Conservation (phyloP, 2,113 vertebrate genomes). For the Dipodomys ordii region DNA sequence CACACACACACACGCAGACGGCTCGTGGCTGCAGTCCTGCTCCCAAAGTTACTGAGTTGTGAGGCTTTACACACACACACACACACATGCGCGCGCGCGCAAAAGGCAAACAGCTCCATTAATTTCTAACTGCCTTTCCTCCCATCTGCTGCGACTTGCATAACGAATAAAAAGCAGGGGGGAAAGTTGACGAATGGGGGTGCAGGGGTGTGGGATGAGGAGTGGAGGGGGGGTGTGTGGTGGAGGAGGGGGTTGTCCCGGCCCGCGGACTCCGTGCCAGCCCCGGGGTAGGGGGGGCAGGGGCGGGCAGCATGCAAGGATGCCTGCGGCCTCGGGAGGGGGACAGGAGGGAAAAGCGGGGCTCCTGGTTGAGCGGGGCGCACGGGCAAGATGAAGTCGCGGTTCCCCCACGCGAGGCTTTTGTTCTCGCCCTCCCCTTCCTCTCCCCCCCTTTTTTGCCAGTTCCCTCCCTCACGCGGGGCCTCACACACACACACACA, state of each 20-base stretch:
- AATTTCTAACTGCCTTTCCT: slow-evolving; percentile 81
- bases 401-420: slow-evolving; percentile 51
- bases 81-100: neutral
- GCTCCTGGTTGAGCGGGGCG: neutral
- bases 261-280: neutral
- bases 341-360: neutral
- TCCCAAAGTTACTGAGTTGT: slow-evolving; percentile 76
- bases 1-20: neutral
- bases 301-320: neutral
- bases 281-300: neutral
- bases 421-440: slow-evolving; percentile 62
- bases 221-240: too few relatives aligned
- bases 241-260: too few relatives aligned
- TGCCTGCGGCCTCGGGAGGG: neutral
- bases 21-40: slow-evolving; percentile 9
- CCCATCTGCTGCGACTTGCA: slow-evolving; percentile 88
- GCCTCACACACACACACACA: slow-evolving; percentile 59
- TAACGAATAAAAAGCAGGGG: slow-evolving; percentile 84
- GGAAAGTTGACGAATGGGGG: slow-evolving; percentile 86
- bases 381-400: neutral
- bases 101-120: slow-evolving; percentile 81
- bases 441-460: slow-evolving; percentile 56
- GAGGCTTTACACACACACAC: slow-evolving; percentile 76
- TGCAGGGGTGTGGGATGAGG: neutral
- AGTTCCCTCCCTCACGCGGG: slow-evolving; percentile 56